Evolutionary conservation across 2,888 invertebrate species (phyloP), one percentile per base, ranked within the genome.

Genomic region (Galerucella pusilla): DNA sequence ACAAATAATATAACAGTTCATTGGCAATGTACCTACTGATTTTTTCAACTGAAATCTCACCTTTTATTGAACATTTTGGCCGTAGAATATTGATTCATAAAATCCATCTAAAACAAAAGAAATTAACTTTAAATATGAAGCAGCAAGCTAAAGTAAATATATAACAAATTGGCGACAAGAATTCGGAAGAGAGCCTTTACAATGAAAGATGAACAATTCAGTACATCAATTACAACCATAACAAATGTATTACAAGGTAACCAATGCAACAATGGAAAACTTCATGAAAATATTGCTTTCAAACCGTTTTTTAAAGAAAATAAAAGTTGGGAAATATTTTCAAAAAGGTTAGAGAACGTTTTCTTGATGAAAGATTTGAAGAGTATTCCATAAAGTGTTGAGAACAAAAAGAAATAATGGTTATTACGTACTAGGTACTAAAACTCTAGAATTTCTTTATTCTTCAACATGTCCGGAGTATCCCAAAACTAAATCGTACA

Each of bases 71-170:
- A 28, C 59, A 63, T 28, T 67, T 59, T 60, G 28, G 54, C 61
- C 16, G 70, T 14, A 57, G 75, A 57, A 67, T 61, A 70, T 46
- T 73, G 63, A 73, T 71, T 76, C 59, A 78, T 68, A 70, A 70
- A 74, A 42, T 76, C 71, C 78, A 78, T 77, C 79, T 79, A 75
- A 74, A 78, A 78, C 63, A 75, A 73, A 75, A 64, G 11, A 63
- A n/a, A 20, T 14, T 10, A 25, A 35, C 35, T 35, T 35, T 35
- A 35, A 35, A 35, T 35, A 35, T 6, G 6, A 35, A 35, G 6
- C 6, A 35, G 35, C 20, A 35, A 35, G 5, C 35, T 5, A 59
- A 20, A 6, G 0, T n/a, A 59, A 59, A 20, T 20, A 20, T 20
- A 20, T 20, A 20, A 20, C 20, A 20, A 20, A 20, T 20, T 20